These are phyloP conservation scores for Pandemis corylana DNA, from an alignment of 2,888 invertebrate species.

Conservation along the genomic window DNA sequence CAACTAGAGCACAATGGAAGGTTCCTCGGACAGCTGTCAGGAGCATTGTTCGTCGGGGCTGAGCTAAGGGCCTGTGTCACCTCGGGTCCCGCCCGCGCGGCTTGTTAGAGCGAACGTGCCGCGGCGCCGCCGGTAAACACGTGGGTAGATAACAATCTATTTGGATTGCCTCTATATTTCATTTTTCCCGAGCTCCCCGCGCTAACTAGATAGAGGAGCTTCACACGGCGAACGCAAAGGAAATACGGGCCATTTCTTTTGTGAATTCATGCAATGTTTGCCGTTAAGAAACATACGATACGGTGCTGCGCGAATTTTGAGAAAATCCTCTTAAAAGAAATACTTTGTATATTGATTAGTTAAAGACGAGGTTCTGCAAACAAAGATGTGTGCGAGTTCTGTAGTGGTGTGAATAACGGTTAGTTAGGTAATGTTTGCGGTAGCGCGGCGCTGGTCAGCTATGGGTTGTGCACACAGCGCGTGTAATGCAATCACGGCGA, in stretches of 20 bases:
- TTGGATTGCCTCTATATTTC: slow-evolving; percentile 85
- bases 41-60: slow-evolving; percentile 64
- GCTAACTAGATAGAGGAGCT: slow-evolving; percentile 81
- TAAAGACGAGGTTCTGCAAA: background rate
- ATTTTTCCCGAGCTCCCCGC: slow-evolving; percentile 79
- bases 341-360: background rate
- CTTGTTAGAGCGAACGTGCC: slow-evolving; percentile 83
- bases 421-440: slow-evolving; percentile 74
- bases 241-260: slow-evolving; percentile 77
- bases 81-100: slow-evolving; percentile 58
- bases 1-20: slow-evolving; percentile 46
- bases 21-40: slow-evolving; percentile 73
- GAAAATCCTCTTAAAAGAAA: background rate
- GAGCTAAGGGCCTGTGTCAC: slow-evolving; percentile 69
- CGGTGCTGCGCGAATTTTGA: slow-evolving; percentile 42
- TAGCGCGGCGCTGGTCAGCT: slow-evolving; percentile 68
- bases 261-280: slow-evolving; percentile 57
- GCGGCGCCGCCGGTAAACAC: slow-evolving; percentile 80
- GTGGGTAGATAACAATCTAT: slow-evolving; percentile 85
- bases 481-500: slow-evolving; percentile 67
- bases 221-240: slow-evolving; percentile 67
- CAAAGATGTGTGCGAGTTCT: background rate
- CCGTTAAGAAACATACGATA: slow-evolving; percentile 44
- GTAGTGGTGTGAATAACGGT: slow-evolving; percentile 62
- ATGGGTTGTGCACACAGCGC: slow-evolving; percentile 71